Percentiles rank a stretch among this genome's conserved stretches.
These are phyloP conservation scores for Cosmorhoe ocellata DNA, from an alignment of 2,888 invertebrate species.

Conservation along the genomic window DNA sequence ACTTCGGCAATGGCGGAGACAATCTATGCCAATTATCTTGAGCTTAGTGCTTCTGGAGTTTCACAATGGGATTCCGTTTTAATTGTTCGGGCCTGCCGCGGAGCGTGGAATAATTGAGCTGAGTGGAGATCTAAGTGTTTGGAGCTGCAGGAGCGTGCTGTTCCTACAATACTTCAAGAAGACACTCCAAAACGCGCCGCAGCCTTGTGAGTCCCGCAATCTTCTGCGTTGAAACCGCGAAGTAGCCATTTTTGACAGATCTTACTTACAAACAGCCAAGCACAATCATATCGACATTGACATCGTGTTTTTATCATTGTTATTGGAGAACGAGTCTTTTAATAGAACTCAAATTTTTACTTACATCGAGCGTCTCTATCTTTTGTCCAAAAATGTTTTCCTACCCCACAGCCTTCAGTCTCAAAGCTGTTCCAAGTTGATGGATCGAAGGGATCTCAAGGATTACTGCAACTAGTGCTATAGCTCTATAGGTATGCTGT, in stretches of 20 bases:
- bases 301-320: too few relatives aligned
- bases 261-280: too few relatives aligned
- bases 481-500: background rate
- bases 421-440: conserved; percentile 41
- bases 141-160: too few relatives aligned
- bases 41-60: conserved; percentile 59
- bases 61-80: conserved; percentile 51
- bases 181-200: too few relatives aligned
- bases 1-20: conserved; percentile 66
- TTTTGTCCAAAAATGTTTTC: conserved; percentile 1
- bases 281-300: too few relatives aligned
- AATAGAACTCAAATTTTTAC: too few relatives aligned
- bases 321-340: too few relatives aligned
- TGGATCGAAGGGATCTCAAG: conserved; percentile 39
- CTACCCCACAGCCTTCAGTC: conserved; percentile 7
- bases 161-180: too few relatives aligned
- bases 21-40: conserved; percentile 73
- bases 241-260: too few relatives aligned
- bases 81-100: conserved; percentile 41
- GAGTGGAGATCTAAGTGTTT: too few relatives aligned
- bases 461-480: conserved; percentile 27
- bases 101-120: conserved; percentile 2
- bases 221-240: too few relatives aligned
- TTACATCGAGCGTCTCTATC: conserved; percentile 2
- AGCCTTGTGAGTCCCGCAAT: too few relatives aligned